Conservation (phyloP, 2,113 vertebrate species). For the Nymphicus hollandicus region DNA sequence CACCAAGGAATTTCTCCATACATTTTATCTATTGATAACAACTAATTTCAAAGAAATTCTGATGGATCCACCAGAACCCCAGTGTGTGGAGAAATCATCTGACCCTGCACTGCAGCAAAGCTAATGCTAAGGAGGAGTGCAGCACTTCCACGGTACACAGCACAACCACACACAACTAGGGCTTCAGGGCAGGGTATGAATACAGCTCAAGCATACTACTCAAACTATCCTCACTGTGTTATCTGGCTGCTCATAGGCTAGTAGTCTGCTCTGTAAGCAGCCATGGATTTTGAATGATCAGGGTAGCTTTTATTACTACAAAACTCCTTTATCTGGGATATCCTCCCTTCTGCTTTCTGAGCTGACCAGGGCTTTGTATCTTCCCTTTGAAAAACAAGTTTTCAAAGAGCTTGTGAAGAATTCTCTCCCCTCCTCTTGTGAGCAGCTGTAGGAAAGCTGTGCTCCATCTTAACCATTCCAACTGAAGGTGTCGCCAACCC, state of each 20-base stretch:
- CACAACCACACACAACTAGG: not conserved
- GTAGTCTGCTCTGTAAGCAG: not conserved
- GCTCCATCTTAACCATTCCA: not conserved
- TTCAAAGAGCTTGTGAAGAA: not conserved
- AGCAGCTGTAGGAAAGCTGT: not conserved
- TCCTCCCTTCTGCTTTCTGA: not conserved
- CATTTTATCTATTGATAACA: not conserved
- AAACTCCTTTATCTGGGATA: not conserved
- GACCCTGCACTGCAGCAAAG: not conserved
- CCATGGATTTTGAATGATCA: not conserved
- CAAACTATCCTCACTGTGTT: not conserved
- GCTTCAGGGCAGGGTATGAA: not conserved
- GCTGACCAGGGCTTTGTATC: not conserved
- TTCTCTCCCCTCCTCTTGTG: not conserved
- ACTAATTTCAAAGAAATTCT: not conserved
- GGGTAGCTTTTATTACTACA: not conserved
- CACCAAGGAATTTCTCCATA: not conserved
- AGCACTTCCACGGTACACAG: not conserved
- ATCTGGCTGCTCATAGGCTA: not conserved
- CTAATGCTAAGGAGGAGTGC: not conserved
- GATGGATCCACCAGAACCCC: not conserved
- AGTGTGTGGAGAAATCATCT: not conserved
- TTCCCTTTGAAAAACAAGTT: not conserved
- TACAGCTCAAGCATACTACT: not conserved
- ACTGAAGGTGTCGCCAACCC: accelerated